Evolutionary conservation across 2,888 invertebrate genomes (phyloP), one percentile per base, ranked within the genome.

Genomic region (Drosophila hawaiiensis): DNA sequence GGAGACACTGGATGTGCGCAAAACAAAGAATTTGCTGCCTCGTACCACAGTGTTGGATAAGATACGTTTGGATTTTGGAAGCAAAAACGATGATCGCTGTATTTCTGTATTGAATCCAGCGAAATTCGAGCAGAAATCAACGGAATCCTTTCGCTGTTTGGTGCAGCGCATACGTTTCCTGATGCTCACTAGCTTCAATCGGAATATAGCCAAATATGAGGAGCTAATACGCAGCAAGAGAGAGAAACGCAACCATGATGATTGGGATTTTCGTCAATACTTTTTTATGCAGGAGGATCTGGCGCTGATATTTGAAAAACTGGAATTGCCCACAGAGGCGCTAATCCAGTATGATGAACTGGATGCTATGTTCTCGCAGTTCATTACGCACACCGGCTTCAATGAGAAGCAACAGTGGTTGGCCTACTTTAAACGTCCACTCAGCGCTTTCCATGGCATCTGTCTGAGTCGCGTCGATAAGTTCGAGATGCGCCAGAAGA

Each of bases 331-430:
- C 91, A 98, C 98, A 82, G 99, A 99, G 94, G 98, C 99, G 19
- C 94, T 99, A 82, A 97, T 99, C 65, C 99, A 99, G 92, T 99
- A 99, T 93, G 99, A 99, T 92, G 99, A 99, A 94, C 94, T 99
- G 91, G 99, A 99, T 94, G 99, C 98, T 59, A 95, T 99, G 83
- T 98, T 99, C 93, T 98, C 98, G 3, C 99, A 99, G 94, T 99
- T 98, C 94, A 96, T 99, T 65, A 96, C 98, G 81, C 98, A 98
- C 94, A 97, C 98, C n/a, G 97, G 97, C 91, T 95, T 97, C 78
- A 97, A 97, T 73, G 98, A 97, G 90, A 96, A 96, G 91, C 97
- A 97, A 66, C 95, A 95, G 69, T 99, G 98, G 98, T 94, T 99
- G 80, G 95, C 95, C 69, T 95, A 96, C 43, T 98, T 98, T 92